phyloP scores from a whole-genome alignment of 64 coral and sea anemone genomes.

The Anthopleura sola region DNA sequence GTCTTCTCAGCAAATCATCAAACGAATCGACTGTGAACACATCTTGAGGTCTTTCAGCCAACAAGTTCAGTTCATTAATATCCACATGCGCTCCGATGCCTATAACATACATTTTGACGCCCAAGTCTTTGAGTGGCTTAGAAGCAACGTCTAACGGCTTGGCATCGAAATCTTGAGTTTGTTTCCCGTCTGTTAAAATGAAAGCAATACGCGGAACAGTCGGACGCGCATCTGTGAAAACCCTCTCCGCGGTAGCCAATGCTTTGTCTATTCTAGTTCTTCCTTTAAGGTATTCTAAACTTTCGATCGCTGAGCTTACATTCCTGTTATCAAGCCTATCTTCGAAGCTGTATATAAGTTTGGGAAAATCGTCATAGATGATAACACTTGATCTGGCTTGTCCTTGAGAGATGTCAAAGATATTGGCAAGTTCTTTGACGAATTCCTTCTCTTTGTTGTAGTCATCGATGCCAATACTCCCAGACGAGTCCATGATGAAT shows the following conservation, averaged over 20 bases:
- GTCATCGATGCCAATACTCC: conserved; percentile 64
- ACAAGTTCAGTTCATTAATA: conserved; percentile 44
- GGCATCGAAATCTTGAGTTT: conserved; percentile 71
- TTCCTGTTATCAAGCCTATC: conserved; percentile 26
- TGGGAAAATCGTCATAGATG: conserved; percentile 70
- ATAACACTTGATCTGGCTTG: conserved; percentile 64
- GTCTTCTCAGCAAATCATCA: conserved; percentile 34
- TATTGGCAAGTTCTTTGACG: conserved; percentile 68
- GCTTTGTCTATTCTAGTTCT: conserved; percentile 75
- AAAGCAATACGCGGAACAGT: conserved; percentile 77
- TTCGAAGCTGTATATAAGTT: conserved; percentile 54
- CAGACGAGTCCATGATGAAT: conserved; percentile 86
- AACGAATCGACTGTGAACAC: conserved; percentile 78
- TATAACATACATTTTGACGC: conserved; percentile 75
- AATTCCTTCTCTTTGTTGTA: conserved; percentile 83
- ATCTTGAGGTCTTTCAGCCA: conserved; percentile 51
- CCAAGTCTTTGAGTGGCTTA: conserved; percentile 59
- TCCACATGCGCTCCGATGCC: conserved; percentile 53
- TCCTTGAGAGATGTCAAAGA: conserved; percentile 55
- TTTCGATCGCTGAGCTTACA: conserved; percentile 49
- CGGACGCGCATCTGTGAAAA: conserved; percentile 53
- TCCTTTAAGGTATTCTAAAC: conserved; percentile 50
- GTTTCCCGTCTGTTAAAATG: conserved; percentile 88
- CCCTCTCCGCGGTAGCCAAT: conserved; percentile 16
- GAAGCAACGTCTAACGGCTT: conserved; percentile 51